phyloP scores from a whole-genome alignment of 2,888 invertebrate genomes.

The Drosophila pseudotalamancana region DNA sequence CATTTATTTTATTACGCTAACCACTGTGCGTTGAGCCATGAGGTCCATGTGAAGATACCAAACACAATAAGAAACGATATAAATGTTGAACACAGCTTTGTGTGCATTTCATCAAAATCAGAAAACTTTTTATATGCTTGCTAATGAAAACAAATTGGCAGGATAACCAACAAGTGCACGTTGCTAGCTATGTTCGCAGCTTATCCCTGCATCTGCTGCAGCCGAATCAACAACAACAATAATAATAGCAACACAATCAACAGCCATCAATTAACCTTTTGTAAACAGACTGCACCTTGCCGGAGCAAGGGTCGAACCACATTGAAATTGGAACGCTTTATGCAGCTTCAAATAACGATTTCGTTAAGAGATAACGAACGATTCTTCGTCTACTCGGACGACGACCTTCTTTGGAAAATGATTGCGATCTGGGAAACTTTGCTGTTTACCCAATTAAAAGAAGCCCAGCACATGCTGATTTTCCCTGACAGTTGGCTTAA shows the following conservation, averaged over 20 bases:
- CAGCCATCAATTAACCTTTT: constrained; percentile 66
- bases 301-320: constrained; percentile 13
- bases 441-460: constrained; percentile 75
- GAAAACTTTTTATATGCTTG: constrained; percentile 8
- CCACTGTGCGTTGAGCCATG: no score
- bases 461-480: constrained; percentile 78
- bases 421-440: constrained; percentile 39
- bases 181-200: constrained; percentile 1
- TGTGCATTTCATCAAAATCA: constrained; percentile 16
- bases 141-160: constrained; percentile 59
- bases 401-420: constrained; percentile 28
- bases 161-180: constrained; percentile 72
- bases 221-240: constrained; percentile 20
- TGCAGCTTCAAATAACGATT: constrained; percentile 53
- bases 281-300: constrained; percentile 39
- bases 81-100: constrained; percentile 1
- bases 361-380: constrained; percentile 24
- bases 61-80: background rate
- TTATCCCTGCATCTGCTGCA: constrained; percentile 58
- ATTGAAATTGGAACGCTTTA: constrained; percentile 26
- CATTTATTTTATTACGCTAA: background rate
- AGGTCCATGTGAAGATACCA: background rate
- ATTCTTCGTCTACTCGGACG: constrained; percentile 33
- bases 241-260: constrained; percentile 47
- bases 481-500: constrained; percentile 45